These are phyloP conservation scores for Anastrepha ludens DNA, from an alignment of 1,140 invertebrate genomes.

Conservation along the genomic window DNA sequence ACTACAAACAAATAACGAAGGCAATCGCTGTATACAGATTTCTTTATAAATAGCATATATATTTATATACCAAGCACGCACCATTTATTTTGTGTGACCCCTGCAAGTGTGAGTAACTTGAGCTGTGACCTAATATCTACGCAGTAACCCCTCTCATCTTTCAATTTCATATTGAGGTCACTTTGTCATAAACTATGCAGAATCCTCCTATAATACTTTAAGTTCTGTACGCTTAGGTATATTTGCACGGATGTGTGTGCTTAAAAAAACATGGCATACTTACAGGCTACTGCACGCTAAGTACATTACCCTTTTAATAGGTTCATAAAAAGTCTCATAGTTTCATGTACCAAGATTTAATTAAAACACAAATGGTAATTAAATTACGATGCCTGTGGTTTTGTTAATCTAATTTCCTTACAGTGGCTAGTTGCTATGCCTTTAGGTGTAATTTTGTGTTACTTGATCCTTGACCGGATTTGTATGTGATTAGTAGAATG, in stretches of 20 bases:
- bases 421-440: background rate
- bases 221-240: background rate
- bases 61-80: background rate
- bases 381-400: slow-evolving; percentile 37
- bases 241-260: background rate
- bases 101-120: background rate
- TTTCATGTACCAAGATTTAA: slow-evolving; percentile 38
- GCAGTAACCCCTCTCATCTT: background rate
- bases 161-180: slow-evolving; percentile 16
- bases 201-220: background rate
- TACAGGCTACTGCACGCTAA: slow-evolving; percentile 21
- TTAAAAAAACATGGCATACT: slow-evolving; percentile 3
- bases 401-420: slow-evolving; percentile 5
- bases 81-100: slow-evolving; percentile 1
- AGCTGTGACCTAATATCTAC: background rate
- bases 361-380: slow-evolving; percentile 45
- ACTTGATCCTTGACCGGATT: background rate
- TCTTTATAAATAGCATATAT: too few relatives aligned
- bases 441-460: background rate
- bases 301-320: slow-evolving; percentile 44
- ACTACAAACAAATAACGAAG: too few relatives aligned
- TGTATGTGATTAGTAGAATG: background rate
- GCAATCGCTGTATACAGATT: too few relatives aligned
- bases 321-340: slow-evolving; percentile 30
- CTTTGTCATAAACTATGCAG: background rate